Evolutionary conservation across 2,888 invertebrate genomes (phyloP).

Genomic region (Acleris literana): DNA sequence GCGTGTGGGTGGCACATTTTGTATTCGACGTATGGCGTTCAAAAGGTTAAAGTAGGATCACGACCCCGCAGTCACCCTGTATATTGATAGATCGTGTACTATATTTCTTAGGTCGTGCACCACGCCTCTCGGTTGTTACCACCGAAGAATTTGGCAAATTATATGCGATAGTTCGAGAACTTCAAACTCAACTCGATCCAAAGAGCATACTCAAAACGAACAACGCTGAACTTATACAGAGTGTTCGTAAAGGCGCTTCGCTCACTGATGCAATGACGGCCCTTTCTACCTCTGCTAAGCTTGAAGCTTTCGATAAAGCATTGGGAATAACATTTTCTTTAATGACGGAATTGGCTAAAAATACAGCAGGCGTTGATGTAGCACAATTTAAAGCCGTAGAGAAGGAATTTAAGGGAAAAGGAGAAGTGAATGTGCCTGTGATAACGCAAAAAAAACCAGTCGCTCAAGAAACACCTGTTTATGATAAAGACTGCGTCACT

Average conservation of each 20-base stretch:
- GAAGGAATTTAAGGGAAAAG: too few species aligned
- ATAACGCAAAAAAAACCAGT: too few species aligned
- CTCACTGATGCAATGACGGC: slow-evolving; percentile 31
- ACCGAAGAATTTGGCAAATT: slow-evolving; percentile 23
- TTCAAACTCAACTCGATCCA: slow-evolving; percentile 16
- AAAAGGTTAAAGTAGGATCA: too few species aligned
- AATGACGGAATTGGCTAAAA: slow-evolving; percentile 22
- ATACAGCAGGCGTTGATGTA: slow-evolving; percentile 19
- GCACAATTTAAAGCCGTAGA: background rate
- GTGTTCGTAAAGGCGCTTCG: slow-evolving; percentile 28
- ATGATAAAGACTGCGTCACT: too few species aligned
- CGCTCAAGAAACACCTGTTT: too few species aligned
- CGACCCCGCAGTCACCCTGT: too few species aligned
- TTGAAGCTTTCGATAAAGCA: slow-evolving; percentile 19
- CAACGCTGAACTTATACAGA: slow-evolving; percentile 24
- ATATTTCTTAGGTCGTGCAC: slow-evolving; percentile 4
- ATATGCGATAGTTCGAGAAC: slow-evolving; percentile 10
- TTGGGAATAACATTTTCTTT: slow-evolving; percentile 23
- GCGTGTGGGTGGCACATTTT: too few species aligned
- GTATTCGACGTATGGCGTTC: too few species aligned
- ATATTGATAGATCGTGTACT: too few species aligned
- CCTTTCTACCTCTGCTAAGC: slow-evolving; percentile 16
- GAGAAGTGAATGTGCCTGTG: too few species aligned
- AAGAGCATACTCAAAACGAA: background rate
- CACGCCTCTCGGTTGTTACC: slow-evolving; percentile 21